These are phyloP conservation scores for Scrobipalpa costella DNA, from an alignment of 2,888 invertebrate species.

Conservation along the genomic window DNA sequence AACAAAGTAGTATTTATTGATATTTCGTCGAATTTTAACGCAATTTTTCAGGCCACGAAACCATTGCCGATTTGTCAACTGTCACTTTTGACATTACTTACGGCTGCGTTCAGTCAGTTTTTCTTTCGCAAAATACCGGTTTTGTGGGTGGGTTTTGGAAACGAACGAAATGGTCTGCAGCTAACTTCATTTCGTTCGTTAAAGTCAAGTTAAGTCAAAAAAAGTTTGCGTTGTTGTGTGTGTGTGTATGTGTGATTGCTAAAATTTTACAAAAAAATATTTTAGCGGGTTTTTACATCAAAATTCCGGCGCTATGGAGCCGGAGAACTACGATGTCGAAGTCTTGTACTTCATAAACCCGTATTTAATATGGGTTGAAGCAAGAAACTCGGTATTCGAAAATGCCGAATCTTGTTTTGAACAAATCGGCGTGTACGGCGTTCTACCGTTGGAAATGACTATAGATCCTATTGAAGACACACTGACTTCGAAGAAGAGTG, in stretches of 20 bases:
- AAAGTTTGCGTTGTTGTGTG: background rate
- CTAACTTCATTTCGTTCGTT: background rate
- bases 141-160: background rate
- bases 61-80: constrained; percentile 37
- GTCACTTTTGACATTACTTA: constrained; percentile 16
- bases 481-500: constrained; percentile 39
- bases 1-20: constrained; percentile 4
- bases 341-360: constrained; percentile 59
- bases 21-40: constrained; percentile 5
- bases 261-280: background rate
- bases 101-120: background rate
- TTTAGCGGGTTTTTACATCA: background rate
- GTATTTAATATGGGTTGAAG: constrained; percentile 64
- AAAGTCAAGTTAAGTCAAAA: too few species aligned
- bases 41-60: constrained; percentile 40
- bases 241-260: background rate
- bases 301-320: constrained; percentile 14
- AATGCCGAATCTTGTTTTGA: constrained; percentile 47
- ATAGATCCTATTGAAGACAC: constrained; percentile 39
- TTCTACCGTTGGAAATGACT: constrained; percentile 51
- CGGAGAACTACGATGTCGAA: constrained; percentile 56
- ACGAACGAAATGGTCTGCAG: background rate
- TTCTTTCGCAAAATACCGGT: background rate
- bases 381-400: constrained; percentile 30
- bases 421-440: constrained; percentile 64